Evolutionary conservation across 2,113 vertebrate genomes (phyloP).

Genomic region (Halichoerus grypus): DNA sequence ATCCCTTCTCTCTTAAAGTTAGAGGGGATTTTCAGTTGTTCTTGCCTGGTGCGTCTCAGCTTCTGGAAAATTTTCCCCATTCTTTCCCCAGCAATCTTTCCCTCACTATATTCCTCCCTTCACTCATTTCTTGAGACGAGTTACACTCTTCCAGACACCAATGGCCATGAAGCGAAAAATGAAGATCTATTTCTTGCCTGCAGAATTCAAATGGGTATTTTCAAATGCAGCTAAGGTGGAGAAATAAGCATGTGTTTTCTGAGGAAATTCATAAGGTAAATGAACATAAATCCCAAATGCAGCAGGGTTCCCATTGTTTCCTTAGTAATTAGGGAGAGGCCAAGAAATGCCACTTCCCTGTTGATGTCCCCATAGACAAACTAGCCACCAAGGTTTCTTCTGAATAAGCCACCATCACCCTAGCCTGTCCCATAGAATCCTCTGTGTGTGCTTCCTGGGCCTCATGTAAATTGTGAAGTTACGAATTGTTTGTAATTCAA

Average conservation of each 20-base stretch:
- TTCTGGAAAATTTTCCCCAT: neutral
- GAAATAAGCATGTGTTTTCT: neutral
- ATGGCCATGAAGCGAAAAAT: neutral
- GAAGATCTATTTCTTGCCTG: neutral
- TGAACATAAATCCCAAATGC: neutral
- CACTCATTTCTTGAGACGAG: neutral
- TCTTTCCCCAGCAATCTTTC: neutral
- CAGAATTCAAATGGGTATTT: neutral
- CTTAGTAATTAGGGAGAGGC: neutral
- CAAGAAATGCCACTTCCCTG: neutral
- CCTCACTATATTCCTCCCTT: accelerated
- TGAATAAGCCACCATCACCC: neutral
- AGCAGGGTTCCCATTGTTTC: neutral
- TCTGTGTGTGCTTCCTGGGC: neutral
- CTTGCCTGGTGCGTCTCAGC: neutral
- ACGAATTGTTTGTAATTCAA: neutral
- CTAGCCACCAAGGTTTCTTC: neutral
- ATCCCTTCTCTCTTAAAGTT: neutral
- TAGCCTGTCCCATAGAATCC: neutral
- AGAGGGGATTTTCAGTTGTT: neutral
- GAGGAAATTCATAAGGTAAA: neutral
- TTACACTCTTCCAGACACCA: neutral
- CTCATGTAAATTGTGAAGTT: neutral
- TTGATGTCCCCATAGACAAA: neutral
- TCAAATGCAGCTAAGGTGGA: neutral